phyloP scores from a whole-genome alignment of 2,888 invertebrate genomes.

The Nephrotoma guestfalica region DNA sequence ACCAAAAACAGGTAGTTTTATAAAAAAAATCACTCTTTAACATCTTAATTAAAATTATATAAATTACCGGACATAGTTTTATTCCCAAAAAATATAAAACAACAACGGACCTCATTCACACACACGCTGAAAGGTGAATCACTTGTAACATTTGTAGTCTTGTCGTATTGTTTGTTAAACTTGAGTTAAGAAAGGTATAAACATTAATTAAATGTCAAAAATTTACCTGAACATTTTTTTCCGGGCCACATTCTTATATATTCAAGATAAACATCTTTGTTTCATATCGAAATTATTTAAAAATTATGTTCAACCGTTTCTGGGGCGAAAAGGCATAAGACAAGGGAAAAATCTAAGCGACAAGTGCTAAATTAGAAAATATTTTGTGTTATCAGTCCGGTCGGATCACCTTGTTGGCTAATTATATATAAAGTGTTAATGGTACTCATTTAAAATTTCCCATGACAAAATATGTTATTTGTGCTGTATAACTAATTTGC shows the following conservation, averaged over 20 bases:
- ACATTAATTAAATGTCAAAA: neutral
- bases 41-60: neutral
- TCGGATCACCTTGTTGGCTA: neutral
- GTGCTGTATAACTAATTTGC: neutral
- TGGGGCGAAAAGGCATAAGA: neutral
- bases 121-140: neutral
- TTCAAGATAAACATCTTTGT: neutral
- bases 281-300: neutral
- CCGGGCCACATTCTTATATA: neutral
- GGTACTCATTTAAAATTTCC: neutral
- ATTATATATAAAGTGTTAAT: neutral
- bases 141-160: neutral
- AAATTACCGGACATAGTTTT: neutral
- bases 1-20: neutral
- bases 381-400: neutral
- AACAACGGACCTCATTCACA: neutral
- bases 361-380: neutral
- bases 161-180: neutral
- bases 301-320: neutral
- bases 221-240: neutral
- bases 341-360: neutral
- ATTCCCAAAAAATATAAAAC: neutral
- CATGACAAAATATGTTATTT: neutral
- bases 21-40: neutral
- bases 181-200: neutral